Evolutionary conservation across 2,113 vertebrate species (phyloP).

Genomic region (Enhydra lutris): DNA sequence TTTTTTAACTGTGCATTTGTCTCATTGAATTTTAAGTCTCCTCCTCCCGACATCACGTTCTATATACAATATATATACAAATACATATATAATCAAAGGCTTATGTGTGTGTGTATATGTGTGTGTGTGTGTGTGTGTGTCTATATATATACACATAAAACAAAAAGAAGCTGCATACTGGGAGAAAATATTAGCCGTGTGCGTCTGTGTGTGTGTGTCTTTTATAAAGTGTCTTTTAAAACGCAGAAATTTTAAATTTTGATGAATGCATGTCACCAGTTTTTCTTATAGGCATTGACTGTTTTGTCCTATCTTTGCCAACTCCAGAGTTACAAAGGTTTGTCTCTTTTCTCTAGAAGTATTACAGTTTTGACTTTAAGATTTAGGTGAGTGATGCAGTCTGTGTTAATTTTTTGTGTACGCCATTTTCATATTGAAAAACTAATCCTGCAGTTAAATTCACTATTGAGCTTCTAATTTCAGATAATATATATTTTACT

Average conservation of each 20-base stretch:
- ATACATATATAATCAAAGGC: too few relatives aligned
- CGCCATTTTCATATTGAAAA: not conserved
- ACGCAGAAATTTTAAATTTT: not conserved
- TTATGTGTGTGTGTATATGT: too few relatives aligned
- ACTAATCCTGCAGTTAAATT: not conserved
- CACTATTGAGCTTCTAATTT: not conserved
- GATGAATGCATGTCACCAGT: not conserved
- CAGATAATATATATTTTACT: not conserved
- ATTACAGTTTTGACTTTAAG: not conserved
- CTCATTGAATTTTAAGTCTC: not conserved
- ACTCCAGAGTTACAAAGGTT: not conserved
- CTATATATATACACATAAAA: too few relatives aligned
- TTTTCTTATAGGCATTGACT: not conserved
- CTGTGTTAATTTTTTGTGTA: not conserved
- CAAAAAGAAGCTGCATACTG: too few relatives aligned
- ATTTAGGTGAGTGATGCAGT: not conserved
- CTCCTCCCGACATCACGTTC: not conserved
- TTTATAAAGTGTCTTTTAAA: not conserved
- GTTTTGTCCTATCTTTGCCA: not conserved
- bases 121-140: too few relatives aligned
- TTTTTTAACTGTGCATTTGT: not conserved
- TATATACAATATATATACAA: too few relatives aligned
- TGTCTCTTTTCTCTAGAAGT: not conserved
- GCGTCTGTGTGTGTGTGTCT: not conserved
- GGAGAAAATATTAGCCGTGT: too few relatives aligned